phyloP scores from a whole-genome alignment of 2,797 vertebrate species.

The Schizothorax lantsangensis region DNA sequence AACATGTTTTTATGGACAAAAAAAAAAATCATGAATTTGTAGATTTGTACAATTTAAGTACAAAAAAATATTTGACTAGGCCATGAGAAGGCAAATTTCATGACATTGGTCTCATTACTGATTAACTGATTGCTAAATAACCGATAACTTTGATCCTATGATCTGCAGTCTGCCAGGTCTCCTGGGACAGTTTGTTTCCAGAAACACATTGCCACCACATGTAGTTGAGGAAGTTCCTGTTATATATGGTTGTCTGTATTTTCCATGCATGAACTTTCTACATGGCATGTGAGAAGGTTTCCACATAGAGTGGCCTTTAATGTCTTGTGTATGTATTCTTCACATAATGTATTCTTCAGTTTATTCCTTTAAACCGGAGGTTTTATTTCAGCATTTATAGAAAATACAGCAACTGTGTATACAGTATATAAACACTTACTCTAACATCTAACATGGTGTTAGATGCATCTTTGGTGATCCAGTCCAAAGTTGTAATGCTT shows the following conservation, averaged over 20 bases:
- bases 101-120: neutral
- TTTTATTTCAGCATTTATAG: neutral
- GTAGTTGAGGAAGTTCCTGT: slow-evolving; percentile 39
- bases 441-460: neutral
- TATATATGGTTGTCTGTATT: slow-evolving; percentile 55
- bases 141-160: slow-evolving; percentile 20
- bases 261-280: slow-evolving; percentile 62
- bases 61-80: too few species aligned
- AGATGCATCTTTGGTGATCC: neutral
- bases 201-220: slow-evolving; percentile 56
- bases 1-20: neutral
- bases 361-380: neutral
- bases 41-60: neutral
- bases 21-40: neutral
- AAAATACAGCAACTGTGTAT: neutral
- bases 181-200: slow-evolving; percentile 38
- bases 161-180: slow-evolving; percentile 2
- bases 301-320: slow-evolving; percentile 53
- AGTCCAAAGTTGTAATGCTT: neutral
- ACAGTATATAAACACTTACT: neutral
- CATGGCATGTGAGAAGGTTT: slow-evolving; percentile 48
- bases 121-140: slow-evolving; percentile 22
- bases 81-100: neutral
- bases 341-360: slow-evolving; percentile 34
- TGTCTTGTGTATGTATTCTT: neutral